A percentile compares a stretch with the other conserved stretches of the same genome.
Evolutionary conservation across 2,113 vertebrate species (phyloP).

Genomic region (Isurus oxyrinchus): DNA sequence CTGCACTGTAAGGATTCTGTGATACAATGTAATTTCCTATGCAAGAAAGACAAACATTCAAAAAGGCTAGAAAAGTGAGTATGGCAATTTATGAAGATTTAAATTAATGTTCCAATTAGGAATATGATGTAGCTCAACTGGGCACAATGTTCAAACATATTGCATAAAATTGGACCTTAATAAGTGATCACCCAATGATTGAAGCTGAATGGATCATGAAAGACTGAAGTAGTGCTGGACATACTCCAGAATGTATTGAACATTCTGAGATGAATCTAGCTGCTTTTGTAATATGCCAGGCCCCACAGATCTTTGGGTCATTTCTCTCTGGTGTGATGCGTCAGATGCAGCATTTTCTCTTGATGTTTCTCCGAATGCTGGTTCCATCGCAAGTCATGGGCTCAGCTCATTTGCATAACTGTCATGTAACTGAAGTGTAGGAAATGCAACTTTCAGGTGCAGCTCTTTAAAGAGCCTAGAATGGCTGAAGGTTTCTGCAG

Average conservation of each 20-base stretch:
- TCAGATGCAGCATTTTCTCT: neutral
- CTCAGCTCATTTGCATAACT: too few species aligned
- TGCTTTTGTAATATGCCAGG: neutral
- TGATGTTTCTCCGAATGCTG: too few species aligned
- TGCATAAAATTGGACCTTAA: neutral
- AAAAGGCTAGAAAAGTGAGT: neutral
- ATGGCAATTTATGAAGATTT: neutral
- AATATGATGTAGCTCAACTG: neutral
- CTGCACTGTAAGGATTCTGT: too few species aligned
- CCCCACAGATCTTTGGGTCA: neutral
- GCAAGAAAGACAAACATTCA: neutral
- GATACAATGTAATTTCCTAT: neutral
- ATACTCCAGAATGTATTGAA: neutral
- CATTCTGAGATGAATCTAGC: neutral
- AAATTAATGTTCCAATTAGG: neutral
- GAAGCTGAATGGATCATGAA: neutral
- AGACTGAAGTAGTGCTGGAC: neutral
- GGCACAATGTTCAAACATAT: neutral
- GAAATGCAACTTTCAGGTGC: too few species aligned
- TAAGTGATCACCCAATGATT: neutral
- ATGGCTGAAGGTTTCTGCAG: too few species aligned
- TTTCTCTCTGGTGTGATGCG: neutral
- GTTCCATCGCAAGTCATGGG: too few species aligned
- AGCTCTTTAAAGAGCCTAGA: too few species aligned
- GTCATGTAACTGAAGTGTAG: too few species aligned